These are phyloP conservation scores for Brachionus plicatilis DNA, from an alignment of 1,140 invertebrate species.

Conservation along the genomic window DNA sequence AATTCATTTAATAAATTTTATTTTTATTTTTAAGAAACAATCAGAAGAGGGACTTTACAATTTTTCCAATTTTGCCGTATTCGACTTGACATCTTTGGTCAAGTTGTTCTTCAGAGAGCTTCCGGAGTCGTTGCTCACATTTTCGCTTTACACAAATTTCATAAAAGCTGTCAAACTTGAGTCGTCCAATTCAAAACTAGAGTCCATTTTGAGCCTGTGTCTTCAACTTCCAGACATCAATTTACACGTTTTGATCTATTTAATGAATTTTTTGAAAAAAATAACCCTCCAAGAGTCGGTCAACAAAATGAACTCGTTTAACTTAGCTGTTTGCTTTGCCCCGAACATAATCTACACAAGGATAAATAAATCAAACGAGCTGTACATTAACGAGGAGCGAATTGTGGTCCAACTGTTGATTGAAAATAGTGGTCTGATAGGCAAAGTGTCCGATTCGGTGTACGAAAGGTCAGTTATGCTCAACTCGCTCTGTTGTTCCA, in stretches of 20 bases:
- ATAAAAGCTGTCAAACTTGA: constrained; percentile 36
- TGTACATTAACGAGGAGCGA: constrained; percentile 30
- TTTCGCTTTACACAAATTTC: constrained; percentile 32
- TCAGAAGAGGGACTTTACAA: constrained; percentile 20
- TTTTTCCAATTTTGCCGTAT: constrained; percentile 34
- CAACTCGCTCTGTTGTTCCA: constrained; percentile 34
- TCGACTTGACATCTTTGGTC: constrained; percentile 31
- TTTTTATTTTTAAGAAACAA: constrained; percentile 33
- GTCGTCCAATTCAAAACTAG: constrained; percentile 3
- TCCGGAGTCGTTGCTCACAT: constrained; percentile 22
- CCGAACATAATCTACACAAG: constrained; percentile 39
- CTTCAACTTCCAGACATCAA: constrained; percentile 32
- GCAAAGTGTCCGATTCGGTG: constrained; percentile 28
- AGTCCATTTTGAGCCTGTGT: constrained; percentile 27
- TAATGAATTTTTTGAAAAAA: constrained; percentile 31
- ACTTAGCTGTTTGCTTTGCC: constrained; percentile 35
- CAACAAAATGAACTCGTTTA: constrained; percentile 38
- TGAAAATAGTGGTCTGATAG: constrained; percentile 34
- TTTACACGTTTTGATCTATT: constrained; percentile 13
- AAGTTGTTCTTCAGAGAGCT: constrained; percentile 33
- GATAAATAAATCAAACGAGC: constrained; percentile 33
- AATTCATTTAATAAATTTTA: background rate
- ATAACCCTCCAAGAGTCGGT: constrained; percentile 10
- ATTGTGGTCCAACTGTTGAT: constrained; percentile 30
- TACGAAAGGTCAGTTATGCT: constrained; percentile 37